Base-by-base conservation (phyloP, 23 tunicate species). In the Trididemnum clinides region DNA sequence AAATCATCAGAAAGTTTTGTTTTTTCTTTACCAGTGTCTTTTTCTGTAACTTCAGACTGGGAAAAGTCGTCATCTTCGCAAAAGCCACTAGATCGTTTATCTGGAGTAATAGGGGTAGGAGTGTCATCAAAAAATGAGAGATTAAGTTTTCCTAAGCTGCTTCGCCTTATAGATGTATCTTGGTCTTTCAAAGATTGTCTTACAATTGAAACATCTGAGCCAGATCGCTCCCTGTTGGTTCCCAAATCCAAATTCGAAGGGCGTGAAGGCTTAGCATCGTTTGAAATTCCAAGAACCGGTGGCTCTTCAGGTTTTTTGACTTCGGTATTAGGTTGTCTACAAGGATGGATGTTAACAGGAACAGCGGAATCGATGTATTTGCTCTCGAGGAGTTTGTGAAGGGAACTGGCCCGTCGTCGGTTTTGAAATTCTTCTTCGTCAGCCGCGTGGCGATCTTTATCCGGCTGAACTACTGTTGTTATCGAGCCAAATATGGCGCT, bases 381-480 rank as follows among this genome's bases (percentile, higher is more conserved):
- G 33, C 50, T 33, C 23, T 85, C 88, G 2, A 85, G 20, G 26
- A 87, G 72, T 39, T 35, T 50, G 30, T 87, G 91, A 66, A 87
- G 91, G 32, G 91, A 70, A 44, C 91, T 87, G 23, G 85, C 78
- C 20, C 91, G 37, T 7, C 91, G 80, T 30, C 91, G 64, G 2
- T 84, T 84, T 29, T 58, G 31, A 36, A 57, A 34, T 22, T 77
- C 80, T 0, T 57, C 75, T n/a, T 86, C 84, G 1, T 73, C 58
- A 19, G 63, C 33, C 1, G 65, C 20, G 2, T 25, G 4, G 4
- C 54, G 54, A 28, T 29, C 22, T 54, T 38, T 73, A 29, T 39
- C 80, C 18, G 54, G 18, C 12, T 20, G 10, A 19, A 58, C n/a
- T 28, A 44, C 33, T 27, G 70, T 18, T n/a, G n/a, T n/a, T n/a